Evolutionary conservation across 1,140 invertebrate species (phyloP).

Genomic region (Nomia melanderi): DNA sequence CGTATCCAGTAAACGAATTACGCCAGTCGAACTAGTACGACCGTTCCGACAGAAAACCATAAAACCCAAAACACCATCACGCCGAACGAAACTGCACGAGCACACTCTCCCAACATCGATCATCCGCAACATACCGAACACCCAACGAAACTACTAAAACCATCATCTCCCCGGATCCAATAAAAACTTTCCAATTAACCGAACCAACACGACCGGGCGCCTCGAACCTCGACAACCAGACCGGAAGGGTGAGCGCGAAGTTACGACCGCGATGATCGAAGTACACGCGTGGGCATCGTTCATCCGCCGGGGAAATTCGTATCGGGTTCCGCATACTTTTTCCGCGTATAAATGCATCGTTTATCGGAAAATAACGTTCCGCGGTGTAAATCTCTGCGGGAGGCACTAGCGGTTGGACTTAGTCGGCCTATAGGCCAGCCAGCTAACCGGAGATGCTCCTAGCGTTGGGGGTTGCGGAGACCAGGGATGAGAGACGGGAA

Average conservation of each 20-base stretch:
- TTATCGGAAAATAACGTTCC: constrained; percentile 23
- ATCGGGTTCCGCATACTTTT: constrained; percentile 17
- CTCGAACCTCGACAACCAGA: background rate
- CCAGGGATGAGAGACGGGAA: background rate
- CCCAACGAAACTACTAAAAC: background rate
- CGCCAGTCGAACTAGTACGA: no score
- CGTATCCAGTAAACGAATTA: no score
- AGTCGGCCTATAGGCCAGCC: background rate
- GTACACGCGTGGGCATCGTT: constrained; percentile 2
- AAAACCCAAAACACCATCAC: no score
- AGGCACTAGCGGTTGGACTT: background rate
- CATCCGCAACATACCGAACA: no score
- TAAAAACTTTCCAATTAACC: background rate
- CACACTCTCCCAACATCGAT: no score
- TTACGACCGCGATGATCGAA: background rate
- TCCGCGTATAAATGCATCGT: constrained; percentile 12
- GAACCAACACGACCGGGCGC: no score
- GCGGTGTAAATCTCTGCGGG: background rate
- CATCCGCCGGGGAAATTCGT: background rate
- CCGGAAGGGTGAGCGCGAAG: background rate
- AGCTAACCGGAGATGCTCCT: background rate
- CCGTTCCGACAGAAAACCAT: no score
- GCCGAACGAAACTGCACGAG: no score
- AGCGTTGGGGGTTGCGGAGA: constrained; percentile 6
- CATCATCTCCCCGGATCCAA: no score